Evolutionary conservation across 2,888 invertebrate genomes (phyloP), one percentile per base, ranked within the genome.

Genomic region (Caenorhabditis imperialis): DNA sequence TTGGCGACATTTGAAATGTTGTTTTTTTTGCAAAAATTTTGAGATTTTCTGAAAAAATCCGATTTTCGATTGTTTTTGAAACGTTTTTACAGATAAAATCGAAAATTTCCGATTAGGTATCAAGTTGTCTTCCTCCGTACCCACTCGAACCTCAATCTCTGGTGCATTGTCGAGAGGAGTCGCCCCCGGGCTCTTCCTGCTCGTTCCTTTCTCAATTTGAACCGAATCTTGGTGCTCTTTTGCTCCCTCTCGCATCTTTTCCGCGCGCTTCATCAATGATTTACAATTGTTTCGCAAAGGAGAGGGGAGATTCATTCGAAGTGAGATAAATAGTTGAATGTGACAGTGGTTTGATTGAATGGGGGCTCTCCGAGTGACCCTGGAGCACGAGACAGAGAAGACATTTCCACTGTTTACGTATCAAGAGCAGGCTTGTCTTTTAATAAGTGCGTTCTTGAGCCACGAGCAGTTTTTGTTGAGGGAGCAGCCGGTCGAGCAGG

Each of bases 271-370:
- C 60, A 37, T 47, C 50, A 61, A 51, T 61, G 50, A 61, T 61
- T 61, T 51, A 61, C 50, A 61, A 61, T 61, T 14, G 25, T 20
- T n/a, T 37, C 37, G 12, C 30, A 4, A 23, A 44, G 14, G 23
- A n/a, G 12, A 3, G 44, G 23, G 60, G 47, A 47, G 40, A 60
- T 30, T 30, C 38, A 55, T 55, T 55, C 55, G 44, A 55, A 61
- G 61, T 51, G 51, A 61, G 61, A 61, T 61, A 35, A 61, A 61
- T 61, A 51, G 61, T 61, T 44, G 51, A 14, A 44, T 18, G 16
- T 30, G 1, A 8, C n/a, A 35, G 6, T 8, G 6, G 5, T 8
- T 27, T 1, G 40, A 37, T 42, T 61, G 60, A 50, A 47, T 47
- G 58, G 44, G 45, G 27, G 40, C 47, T 47, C 47, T 50, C 47